Base-by-base conservation (phyloP, 2,888 invertebrate genomes). In the Mamestra brassicae region DNA sequence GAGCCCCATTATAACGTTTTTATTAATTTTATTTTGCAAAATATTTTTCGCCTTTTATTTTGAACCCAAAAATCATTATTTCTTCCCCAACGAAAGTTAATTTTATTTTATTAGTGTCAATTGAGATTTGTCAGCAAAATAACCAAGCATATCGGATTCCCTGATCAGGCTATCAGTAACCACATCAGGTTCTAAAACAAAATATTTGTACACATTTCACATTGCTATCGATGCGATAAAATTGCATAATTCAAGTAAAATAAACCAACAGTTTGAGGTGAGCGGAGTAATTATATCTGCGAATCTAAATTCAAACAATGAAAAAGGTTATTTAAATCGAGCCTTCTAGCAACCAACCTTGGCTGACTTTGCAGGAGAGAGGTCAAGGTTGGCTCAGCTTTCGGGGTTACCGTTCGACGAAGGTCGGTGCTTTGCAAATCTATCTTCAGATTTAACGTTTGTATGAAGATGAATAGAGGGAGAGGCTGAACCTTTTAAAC, bases 281-380 rank as follows among this genome's bases (percentile, higher is more conserved):
- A 76, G 13, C 58, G 4, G 0, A 52, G 63, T 80, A 84, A 68
- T 80, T 61, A 64, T 52, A 67, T 67, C 79, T 55, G 54, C 36
- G 63, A 66, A 67, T 84, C 60, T 84, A 63, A 79, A 60, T 45
- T 6, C n/a, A 55, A 73, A 84, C 85, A 80, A 84, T 69, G 60
- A 68, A 80, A 68, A 84, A 66, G 55, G 5, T 54, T 69, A 55
- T 69, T 69, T 66, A 13, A 60, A 84, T 74, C 13, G 50, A 74
- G 75, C 66, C 65, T 84, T 71, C 36, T 4, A 50, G 66, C 8
- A n/a, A 34, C 15, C 1, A 34, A 82, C 80, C 80, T 80, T 80
- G 68, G 55, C 58, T 63, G 58, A 60, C 57, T 78, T 52, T 36
- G 26, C 55, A 7, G 26, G 10, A 17, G 73, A 7, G 78, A 66